Evolutionary conservation across 2,113 vertebrate genomes (phyloP).

Genomic region (Alligator mississippiensis): DNA sequence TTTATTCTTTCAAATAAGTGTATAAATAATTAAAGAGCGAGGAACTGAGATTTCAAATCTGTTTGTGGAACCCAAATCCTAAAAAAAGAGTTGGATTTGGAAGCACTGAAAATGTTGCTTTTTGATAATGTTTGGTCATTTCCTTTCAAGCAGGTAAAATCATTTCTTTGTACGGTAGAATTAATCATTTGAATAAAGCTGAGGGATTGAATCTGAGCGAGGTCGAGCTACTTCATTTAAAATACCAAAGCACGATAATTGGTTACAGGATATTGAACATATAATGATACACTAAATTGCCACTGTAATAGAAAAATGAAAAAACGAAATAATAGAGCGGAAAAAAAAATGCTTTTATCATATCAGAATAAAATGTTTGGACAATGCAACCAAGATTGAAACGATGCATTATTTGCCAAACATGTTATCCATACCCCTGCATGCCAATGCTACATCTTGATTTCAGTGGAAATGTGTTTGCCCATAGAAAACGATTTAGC

Average conservation of each 20-base stretch:
- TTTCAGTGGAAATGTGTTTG: accelerated
- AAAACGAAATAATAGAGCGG: accelerated
- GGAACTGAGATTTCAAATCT: not conserved
- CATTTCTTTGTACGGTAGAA: accelerated
- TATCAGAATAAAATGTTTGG: accelerated
- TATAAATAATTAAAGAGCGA: not conserved
- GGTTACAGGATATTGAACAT: not conserved
- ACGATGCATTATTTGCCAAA: accelerated
- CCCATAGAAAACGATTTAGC: constrained; percentile 10
- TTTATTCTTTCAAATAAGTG: not conserved
- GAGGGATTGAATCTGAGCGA: not conserved
- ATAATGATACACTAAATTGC: accelerated
- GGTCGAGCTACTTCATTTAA: accelerated
- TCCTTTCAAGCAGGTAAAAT: accelerated
- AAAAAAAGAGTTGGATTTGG: accelerated
- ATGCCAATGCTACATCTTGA: not conserved
- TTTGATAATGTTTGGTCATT: accelerated
- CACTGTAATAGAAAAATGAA: not conserved
- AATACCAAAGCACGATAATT: accelerated
- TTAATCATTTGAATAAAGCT: accelerated
- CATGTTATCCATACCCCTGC: too few relatives aligned
- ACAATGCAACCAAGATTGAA: too few relatives aligned
- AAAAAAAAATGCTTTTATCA: not conserved
- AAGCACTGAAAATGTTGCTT: not conserved
- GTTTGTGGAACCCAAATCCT: not conserved